A percentile compares a stretch with the other conserved stretches of the same genome.
Evolutionary conservation across 2,888 invertebrate species (phyloP).

Genomic region (Drosophila multiciliata): DNA sequence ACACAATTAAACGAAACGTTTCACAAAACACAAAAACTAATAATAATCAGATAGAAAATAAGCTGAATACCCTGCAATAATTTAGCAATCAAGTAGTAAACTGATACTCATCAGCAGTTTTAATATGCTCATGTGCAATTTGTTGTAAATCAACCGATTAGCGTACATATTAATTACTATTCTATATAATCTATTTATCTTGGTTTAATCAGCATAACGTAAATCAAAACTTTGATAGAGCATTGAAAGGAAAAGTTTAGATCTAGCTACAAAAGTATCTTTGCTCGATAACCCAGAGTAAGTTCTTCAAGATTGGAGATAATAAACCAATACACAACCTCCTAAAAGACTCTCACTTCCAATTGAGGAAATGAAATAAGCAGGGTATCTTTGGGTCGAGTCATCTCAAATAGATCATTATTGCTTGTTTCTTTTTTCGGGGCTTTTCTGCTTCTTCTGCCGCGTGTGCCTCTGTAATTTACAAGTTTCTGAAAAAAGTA

Average conservation of each 20-base stretch:
- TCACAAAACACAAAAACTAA: conserved; percentile 18
- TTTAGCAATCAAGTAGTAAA: background rate
- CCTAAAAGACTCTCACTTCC: background rate
- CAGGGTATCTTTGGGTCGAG: conserved; percentile 14
- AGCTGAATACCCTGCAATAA: conserved; percentile 40
- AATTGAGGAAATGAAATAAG: background rate
- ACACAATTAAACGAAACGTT: conserved; percentile 34
- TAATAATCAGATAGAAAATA: conserved; percentile 40
- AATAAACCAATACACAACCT: background rate
- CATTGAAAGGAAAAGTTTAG: background rate
- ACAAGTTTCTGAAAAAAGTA: conserved; percentile 75
- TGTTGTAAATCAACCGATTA: background rate
- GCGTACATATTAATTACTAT: background rate
- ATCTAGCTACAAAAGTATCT: background rate
- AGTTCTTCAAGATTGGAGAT: background rate
- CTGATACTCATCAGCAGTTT: background rate
- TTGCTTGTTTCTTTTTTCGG: conserved; percentile 28
- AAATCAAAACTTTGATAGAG: background rate
- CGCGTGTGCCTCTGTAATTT: conserved; percentile 48
- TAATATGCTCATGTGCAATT: background rate
- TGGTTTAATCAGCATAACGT: background rate
- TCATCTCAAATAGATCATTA: background rate
- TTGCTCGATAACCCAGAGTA: background rate
- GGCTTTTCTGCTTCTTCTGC: conserved; percentile 29
- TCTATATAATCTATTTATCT: background rate